Percentiles rank a stretch among this genome's conserved stretches.
These are phyloP conservation scores for Emydoidea blandingii DNA, from an alignment of 2,797 vertebrate species.

Conservation along the genomic window DNA sequence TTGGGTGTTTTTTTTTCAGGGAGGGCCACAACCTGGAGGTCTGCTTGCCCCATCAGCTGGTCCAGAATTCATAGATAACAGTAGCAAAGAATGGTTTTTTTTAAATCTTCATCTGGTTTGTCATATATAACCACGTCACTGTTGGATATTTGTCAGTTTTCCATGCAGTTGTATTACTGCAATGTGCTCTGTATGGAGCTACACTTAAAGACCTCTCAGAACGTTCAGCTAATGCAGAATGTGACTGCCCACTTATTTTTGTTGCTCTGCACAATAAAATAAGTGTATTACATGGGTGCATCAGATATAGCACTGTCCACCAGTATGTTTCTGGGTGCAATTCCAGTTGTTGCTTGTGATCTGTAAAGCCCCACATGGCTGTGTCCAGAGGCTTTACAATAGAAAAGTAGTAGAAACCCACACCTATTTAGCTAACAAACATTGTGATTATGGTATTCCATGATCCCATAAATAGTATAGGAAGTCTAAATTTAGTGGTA, in stretches of 20 bases:
- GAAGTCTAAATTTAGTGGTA: neutral
- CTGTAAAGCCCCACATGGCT: fast-evolving
- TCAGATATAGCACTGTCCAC: neutral
- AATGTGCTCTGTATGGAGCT: neutral
- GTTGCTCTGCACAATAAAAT: neutral
- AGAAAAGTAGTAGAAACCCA: neutral
- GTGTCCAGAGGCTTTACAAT: neutral
- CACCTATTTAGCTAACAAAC: neutral
- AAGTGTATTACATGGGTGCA: neutral
- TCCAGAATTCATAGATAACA: neutral
- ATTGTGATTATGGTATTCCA: neutral
- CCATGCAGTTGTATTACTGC: neutral
- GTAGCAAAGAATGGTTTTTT: neutral
- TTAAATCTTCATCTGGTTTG: neutral
- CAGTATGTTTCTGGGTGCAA: neutral
- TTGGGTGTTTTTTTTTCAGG: neutral
- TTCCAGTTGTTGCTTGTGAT: neutral
- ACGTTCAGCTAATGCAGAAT: neutral
- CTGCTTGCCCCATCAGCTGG: neutral
- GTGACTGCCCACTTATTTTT: neutral
- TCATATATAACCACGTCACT: neutral
- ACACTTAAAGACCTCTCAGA: neutral
- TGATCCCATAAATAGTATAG: neutral
- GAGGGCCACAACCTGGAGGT: neutral
- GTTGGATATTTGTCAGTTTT: neutral